phyloP scores from a whole-genome alignment of 2,888 invertebrate species.

The Drosophila percnosoma region DNA sequence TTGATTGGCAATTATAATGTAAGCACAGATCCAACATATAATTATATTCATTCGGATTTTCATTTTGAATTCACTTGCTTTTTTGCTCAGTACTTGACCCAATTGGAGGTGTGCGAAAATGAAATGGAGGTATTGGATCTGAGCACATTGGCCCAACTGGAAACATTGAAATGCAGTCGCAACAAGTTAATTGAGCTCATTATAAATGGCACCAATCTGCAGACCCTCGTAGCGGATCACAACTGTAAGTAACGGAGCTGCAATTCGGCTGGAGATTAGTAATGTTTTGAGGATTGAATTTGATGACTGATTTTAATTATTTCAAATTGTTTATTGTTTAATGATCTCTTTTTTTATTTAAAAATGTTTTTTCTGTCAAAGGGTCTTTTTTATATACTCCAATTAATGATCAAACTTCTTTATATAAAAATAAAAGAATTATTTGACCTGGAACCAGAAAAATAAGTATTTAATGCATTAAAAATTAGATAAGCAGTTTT shows the following conservation, averaged over 20 bases:
- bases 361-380: neutral
- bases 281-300: neutral
- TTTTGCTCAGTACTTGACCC: slow-evolving; percentile 90
- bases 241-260: slow-evolving; percentile 85
- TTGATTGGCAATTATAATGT: slow-evolving; percentile 94
- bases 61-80: neutral
- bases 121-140: slow-evolving; percentile 92
- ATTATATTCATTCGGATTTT: neutral
- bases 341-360: neutral
- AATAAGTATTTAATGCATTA: too few relatives aligned
- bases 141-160: slow-evolving; percentile 91
- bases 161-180: slow-evolving; percentile 91
- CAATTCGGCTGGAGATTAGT: neutral
- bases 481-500: neutral
- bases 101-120: slow-evolving; percentile 93
- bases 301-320: neutral
- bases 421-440: neutral
- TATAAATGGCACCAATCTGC: slow-evolving; percentile 91
- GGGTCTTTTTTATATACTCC: neutral
- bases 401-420: neutral
- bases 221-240: slow-evolving; percentile 91
- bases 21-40: slow-evolving; percentile 77
- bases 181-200: slow-evolving; percentile 91
- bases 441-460: neutral
- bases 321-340: neutral